Percentiles rank a stretch among this genome's conserved stretches.
Conservation (phyloP, 2,113 vertebrate genomes). For the Nesogale talazaci region DNA sequence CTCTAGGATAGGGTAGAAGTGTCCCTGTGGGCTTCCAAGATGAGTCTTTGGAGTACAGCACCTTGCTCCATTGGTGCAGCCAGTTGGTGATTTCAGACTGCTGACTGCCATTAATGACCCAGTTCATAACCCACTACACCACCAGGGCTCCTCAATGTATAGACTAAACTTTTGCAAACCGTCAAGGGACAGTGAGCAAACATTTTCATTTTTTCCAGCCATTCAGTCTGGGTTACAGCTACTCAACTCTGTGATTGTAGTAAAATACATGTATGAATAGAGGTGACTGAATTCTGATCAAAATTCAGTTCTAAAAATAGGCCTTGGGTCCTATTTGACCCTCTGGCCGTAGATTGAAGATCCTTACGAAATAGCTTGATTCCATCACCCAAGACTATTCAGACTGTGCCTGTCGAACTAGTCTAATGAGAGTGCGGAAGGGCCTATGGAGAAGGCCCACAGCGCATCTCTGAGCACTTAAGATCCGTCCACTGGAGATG, state of each 20-base stretch:
- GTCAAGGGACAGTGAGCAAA: not conserved
- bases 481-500: not conserved
- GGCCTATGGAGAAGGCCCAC: not conserved
- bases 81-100: too few relatives aligned
- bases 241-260: not conserved
- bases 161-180: not conserved
- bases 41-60: too few relatives aligned
- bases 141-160: too few relatives aligned
- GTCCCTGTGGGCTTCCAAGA: too few relatives aligned
- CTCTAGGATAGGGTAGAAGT: too few relatives aligned
- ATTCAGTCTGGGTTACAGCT: not conserved
- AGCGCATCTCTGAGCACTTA: not conserved
- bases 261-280: conserved; percentile 5
- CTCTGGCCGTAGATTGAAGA: not conserved
- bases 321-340: not conserved
- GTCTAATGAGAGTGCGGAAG: conserved; percentile 19
- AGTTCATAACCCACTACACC: too few relatives aligned
- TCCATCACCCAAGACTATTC: not conserved
- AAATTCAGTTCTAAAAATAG: conserved; percentile 46
- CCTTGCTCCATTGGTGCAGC: too few relatives aligned
- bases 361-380: conserved; percentile 22
- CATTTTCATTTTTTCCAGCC: not conserved
- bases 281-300: not conserved
- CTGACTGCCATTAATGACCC: too few relatives aligned
- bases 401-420: not conserved